A percentile compares a stretch with the other conserved stretches of the same genome.
Conservation (phyloP, 37 sponge, comb jelly and placozoan genomes). For the Spongilla lacustris region DNA sequence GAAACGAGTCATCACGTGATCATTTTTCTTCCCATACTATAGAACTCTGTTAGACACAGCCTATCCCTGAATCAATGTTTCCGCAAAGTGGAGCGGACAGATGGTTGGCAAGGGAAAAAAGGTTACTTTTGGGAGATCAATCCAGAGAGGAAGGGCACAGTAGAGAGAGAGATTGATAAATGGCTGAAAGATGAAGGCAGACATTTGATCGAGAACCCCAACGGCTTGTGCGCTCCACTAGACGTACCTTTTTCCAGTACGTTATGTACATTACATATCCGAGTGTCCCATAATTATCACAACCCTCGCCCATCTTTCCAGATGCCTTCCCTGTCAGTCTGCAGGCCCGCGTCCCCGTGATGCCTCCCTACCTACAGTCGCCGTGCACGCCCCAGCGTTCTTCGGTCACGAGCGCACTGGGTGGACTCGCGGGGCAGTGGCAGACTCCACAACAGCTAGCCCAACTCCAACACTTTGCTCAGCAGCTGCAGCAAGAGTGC, state of each 20-base stretch:
- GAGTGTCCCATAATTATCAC: neutral
- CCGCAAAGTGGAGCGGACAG: conserved; percentile 46
- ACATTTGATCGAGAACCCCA: neutral
- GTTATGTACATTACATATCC: no score
- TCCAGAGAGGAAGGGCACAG: conserved; percentile 24
- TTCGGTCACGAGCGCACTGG: no score
- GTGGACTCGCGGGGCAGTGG: no score
- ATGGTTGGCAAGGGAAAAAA: conserved; percentile 56
- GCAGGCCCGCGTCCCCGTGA: neutral
- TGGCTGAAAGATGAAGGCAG: conserved; percentile 22
- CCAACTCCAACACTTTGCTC: no score
- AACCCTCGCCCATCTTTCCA: neutral
- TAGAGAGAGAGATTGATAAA: conserved; percentile 40
- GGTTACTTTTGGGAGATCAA: conserved; percentile 49
- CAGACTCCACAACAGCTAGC: no score
- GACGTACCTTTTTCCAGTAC: no score
- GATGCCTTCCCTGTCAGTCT: neutral
- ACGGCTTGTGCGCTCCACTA: no score
- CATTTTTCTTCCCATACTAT: neutral
- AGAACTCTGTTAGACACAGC: conserved; percentile 85
- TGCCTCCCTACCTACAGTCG: no score
- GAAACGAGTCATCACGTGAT: neutral
- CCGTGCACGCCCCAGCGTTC: no score
- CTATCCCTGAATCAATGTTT: conserved; percentile 75
- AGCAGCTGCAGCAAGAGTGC: no score